A percentile compares a stretch with the other conserved stretches of the same genome.
Conservation (phyloP, 2,888 invertebrate species). For the Sinelater perroti region DNA sequence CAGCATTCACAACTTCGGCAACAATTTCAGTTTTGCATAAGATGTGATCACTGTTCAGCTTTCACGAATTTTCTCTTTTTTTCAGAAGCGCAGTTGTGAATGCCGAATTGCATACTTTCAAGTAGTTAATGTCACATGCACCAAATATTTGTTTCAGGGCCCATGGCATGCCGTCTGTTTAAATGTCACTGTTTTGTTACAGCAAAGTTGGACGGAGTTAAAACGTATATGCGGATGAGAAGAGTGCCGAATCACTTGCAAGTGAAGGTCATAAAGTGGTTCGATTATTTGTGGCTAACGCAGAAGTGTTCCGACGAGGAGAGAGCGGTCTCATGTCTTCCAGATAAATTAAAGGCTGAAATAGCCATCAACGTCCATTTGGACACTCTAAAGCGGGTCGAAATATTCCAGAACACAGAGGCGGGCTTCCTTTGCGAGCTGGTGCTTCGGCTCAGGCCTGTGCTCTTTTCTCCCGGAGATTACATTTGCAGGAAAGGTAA, state of each 20-base stretch:
- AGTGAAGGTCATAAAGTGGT: conserved; percentile 99
- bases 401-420: conserved; percentile 99
- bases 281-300: conserved; percentile 98
- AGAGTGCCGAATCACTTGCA: conserved; percentile 94
- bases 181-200: conserved; percentile 61
- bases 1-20: conserved; percentile 21
- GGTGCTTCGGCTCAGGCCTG: conserved; percentile 92
- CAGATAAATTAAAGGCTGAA: conserved; percentile 98
- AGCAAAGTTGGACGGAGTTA: conserved; percentile 98
- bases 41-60: too few relatives aligned
- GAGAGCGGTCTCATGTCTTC: conserved; percentile 92
- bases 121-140: too few relatives aligned
- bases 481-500: conserved; percentile 99
- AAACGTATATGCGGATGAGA: conserved; percentile 98
- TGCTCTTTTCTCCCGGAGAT: conserved; percentile 97
- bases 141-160: too few relatives aligned
- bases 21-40: conserved; percentile 5
- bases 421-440: conserved; percentile 98
- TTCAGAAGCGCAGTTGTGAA: too few relatives aligned
- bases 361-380: conserved; percentile 99
- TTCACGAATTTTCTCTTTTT: too few relatives aligned
- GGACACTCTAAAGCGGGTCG: conserved; percentile 96
- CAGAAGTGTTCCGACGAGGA: conserved; percentile 99
- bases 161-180: too few relatives aligned
- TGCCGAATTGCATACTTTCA: too few relatives aligned